Evolutionary conservation across 2,888 invertebrate species (phyloP).

Genomic region (Nemapogon koenigi): DNA sequence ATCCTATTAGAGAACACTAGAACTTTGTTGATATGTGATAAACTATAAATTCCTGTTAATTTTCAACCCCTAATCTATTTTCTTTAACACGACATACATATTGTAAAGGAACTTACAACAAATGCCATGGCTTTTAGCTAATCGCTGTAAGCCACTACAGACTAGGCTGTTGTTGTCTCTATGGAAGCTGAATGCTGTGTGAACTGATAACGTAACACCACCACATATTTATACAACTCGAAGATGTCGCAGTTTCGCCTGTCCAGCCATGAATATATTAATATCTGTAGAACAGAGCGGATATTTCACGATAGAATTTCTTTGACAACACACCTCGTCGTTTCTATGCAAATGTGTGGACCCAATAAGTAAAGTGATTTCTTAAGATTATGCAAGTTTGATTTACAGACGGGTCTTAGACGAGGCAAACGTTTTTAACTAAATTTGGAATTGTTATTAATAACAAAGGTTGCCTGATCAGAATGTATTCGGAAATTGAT

Average conservation of each 20-base stretch:
- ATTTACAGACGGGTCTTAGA: constrained; percentile 17
- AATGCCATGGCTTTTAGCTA: constrained; percentile 63
- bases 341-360: constrained; percentile 18
- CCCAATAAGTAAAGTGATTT: constrained; percentile 21
- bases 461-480: too few relatives aligned
- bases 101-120: constrained; percentile 44
- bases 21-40: too few relatives aligned
- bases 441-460: too few relatives aligned
- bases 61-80: too few relatives aligned
- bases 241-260: constrained; percentile 34
- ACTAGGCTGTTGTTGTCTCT: constrained; percentile 44
- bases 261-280: constrained; percentile 43
- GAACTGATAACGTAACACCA: constrained; percentile 34
- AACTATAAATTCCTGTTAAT: too few relatives aligned
- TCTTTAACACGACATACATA: too few relatives aligned
- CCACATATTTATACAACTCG: constrained; percentile 52
- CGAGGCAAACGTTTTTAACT: too few relatives aligned
- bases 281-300: constrained; percentile 11
- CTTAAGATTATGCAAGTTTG: constrained; percentile 22
- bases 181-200: constrained; percentile 44
- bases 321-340: constrained; percentile 3
- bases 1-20: too few relatives aligned
- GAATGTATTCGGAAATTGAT: too few relatives aligned
- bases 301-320: constrained; percentile 23
- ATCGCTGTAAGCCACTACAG: constrained; percentile 51